These are phyloP conservation scores for Sciurus vulgaris DNA, from an alignment of 2,797 vertebrate species.

Conservation along the genomic window DNA sequence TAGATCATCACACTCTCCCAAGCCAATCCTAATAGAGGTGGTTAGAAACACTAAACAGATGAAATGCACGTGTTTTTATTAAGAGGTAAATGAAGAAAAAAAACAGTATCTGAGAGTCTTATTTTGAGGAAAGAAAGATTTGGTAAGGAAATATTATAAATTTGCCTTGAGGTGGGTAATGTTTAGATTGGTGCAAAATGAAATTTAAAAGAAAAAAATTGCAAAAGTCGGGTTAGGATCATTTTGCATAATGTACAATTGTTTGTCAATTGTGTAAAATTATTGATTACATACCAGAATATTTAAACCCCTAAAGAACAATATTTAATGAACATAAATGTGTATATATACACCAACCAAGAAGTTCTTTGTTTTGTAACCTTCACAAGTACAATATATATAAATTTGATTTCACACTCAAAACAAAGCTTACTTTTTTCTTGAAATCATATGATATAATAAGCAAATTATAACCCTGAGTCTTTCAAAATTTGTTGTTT, in stretches of 20 bases:
- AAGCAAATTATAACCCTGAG: background rate
- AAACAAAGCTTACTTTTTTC: background rate
- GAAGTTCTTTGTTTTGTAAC: background rate
- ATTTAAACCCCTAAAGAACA: background rate
- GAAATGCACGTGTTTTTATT: background rate
- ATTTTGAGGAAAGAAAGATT: background rate
- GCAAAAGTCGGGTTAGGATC: background rate
- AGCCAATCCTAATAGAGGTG: background rate
- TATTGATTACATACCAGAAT: background rate
- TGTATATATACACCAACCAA: background rate
- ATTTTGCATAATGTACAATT: background rate
- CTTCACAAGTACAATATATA: background rate
- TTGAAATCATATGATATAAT: background rate
- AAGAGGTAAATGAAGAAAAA: background rate
- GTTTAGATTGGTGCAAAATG: background rate
- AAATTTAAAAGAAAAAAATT: conserved; percentile 21
- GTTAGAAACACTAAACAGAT: background rate
- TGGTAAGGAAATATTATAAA: background rate
- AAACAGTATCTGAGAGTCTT: background rate
- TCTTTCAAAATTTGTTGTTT: background rate
- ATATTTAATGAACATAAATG: background rate
- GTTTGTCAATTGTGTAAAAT: background rate
- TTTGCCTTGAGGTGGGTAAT: background rate
- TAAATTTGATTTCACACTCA: background rate
- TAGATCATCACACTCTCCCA: background rate